Base-by-base conservation (phyloP, 2,113 vertebrate genomes). In the Gambusia affinis region DNA sequence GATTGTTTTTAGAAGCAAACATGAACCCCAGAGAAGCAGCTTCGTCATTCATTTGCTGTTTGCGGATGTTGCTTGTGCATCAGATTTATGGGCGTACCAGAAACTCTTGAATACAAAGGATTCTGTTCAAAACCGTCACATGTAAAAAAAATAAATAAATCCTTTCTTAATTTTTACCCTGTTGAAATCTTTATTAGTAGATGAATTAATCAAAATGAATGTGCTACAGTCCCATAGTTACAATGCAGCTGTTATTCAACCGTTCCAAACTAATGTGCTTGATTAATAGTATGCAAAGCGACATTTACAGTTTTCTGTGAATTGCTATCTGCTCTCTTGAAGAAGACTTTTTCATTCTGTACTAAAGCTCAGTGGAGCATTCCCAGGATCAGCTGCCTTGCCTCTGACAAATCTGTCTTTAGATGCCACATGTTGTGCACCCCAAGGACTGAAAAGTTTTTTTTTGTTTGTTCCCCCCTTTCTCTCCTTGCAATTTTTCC, bases 331-430 rank as follows among this genome's bases (percentile, higher is more conserved):
- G 24, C 24, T 57, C 22, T n/a, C 24, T 57, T 57, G 22, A 8
- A 57, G 24, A 8, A n/a, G 8, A 11, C 51, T 3, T 57, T 57
- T 24, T 64, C 76, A 62, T 65, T 74, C 70, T 71, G 79, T 7
- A 47, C 66, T 12, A 24, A 64, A 64, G 60, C 68, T 7, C 68
- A 77, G 22, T 64, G 31, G 76, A 57, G 79, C 15, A 60, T 83
- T 64, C 17, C 44, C 74, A 14, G 79, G 76, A 62, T 73, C 67
- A 60, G 76, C 73, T 51, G 12, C 70, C 76, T 70, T 66, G 42
- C 35, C 19, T 39, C 77, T 73, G 76, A 73, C 28, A 19, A 61
- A 76, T 76, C 31, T 69, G 80, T 72, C 79, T 42, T 37, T 63
- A 28, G 70, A 73, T 71, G 78, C 76, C 71, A 76, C 70, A 70